Base-by-base conservation (phyloP, 2,113 vertebrate genomes). In the Potamarius usumacintae region DNA sequence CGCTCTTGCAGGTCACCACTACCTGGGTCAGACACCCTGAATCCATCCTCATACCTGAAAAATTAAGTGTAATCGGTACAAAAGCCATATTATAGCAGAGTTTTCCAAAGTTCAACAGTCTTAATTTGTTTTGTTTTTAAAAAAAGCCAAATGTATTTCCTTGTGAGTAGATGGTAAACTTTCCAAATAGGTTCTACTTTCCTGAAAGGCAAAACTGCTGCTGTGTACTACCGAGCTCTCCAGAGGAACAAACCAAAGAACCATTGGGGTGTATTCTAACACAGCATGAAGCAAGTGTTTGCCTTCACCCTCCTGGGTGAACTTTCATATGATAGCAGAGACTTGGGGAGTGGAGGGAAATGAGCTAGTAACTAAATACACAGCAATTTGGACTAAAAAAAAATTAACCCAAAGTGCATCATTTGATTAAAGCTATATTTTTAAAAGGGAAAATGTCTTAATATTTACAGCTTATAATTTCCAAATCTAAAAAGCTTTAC, bases 21-120 rank as follows among this genome's bases (percentile, higher is more conserved):
- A 77, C 97, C 94, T 0, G 96, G 92, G 95, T 94, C 93, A 18
- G 94, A 94, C 91, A 95, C 63, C 91, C 96, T 91, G 92, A 97
- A 96, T 0, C 96, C 93, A 0, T 98, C 97, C 85, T 97, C 97
- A 0, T 97, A 97, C 89, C 98, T 99, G 93, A 34, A 52, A 62
- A 18, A 48, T 20, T 20, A 80, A 34, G 62, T 18, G n/a, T 18
- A 83, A 67, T 14, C 4, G 11, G 12, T 6, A n/a, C 42, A 65
- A 15, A 65, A 11, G 7, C 7, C 50, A 53, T 53, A 27, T 58
- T 53, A 7, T 30, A 58, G 7, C 9, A 55, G 11, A 79, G n/a
- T 42, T 27, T 50, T 76, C 9, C 20, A 76, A 72, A 72, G 30
- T 9, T 42, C 2, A 7, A 30, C n/a, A n/a, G 25, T 65, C 6